These are phyloP conservation scores for Lapara coniferarum DNA, from an alignment of 2,888 invertebrate species.

Conservation along the genomic window DNA sequence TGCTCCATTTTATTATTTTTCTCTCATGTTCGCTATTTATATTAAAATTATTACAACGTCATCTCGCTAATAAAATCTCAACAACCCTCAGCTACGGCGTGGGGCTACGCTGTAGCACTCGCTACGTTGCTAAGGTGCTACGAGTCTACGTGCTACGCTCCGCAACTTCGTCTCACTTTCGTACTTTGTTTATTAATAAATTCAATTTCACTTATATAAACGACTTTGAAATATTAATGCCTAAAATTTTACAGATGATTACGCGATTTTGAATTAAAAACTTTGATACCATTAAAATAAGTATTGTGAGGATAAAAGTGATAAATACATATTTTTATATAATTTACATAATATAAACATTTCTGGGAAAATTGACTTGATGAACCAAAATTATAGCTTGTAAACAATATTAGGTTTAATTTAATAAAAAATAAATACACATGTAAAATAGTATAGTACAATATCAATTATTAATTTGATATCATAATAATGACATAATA, in stretches of 20 bases:
- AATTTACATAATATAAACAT: too few species aligned
- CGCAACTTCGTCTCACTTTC: slow-evolving; percentile 18
- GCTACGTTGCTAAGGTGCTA: slow-evolving; percentile 25
- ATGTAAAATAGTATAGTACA: too few species aligned
- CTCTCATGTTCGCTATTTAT: slow-evolving; percentile 22
- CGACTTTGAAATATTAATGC: too few species aligned
- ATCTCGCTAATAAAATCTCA: slow-evolving; percentile 23
- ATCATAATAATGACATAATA: background rate
- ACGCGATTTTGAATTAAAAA: too few species aligned
- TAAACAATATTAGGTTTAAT: too few species aligned
- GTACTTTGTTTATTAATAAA: slow-evolving; percentile 5
- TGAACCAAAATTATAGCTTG: too few species aligned
- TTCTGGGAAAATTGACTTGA: too few species aligned
- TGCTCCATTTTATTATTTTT: slow-evolving; percentile 18
- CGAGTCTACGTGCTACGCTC: slow-evolving; percentile 22
- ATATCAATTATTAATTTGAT: too few species aligned
- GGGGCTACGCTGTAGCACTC: slow-evolving; percentile 32
- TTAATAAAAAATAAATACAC: background rate
- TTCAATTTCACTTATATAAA: background rate
- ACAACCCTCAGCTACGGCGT: slow-evolving; percentile 19
- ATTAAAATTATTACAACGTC: slow-evolving; percentile 25
- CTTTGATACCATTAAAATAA: too few species aligned
- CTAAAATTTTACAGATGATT: too few species aligned
- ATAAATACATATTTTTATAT: too few species aligned
- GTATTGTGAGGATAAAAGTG: too few species aligned